These are phyloP conservation scores for Drosophila nr. fundita DNA, from an alignment of 2,888 invertebrate genomes.

Conservation along the genomic window DNA sequence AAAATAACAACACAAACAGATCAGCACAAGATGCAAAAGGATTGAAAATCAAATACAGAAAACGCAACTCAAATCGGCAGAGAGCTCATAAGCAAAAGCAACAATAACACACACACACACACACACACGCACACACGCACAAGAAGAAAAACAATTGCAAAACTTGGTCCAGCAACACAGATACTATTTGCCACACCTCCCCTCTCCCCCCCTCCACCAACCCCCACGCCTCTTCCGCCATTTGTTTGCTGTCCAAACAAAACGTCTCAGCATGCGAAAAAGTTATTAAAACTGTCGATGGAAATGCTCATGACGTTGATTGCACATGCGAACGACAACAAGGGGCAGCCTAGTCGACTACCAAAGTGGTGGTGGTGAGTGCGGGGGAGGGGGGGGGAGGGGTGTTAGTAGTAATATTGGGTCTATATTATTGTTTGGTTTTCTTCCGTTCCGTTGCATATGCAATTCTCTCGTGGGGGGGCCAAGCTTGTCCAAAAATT, in stretches of 20 bases:
- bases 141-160: slow-evolving; percentile 19
- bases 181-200: background rate
- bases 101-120: background rate
- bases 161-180: slow-evolving; percentile 41
- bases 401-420: background rate
- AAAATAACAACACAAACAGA: slow-evolving; percentile 43
- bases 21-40: slow-evolving; percentile 27
- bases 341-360: background rate
- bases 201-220: background rate
- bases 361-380: background rate
- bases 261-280: slow-evolving; percentile 61
- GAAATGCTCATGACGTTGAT: slow-evolving; percentile 63
- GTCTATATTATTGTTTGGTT: slow-evolving; percentile 35
- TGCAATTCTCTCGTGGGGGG: slow-evolving; percentile 23
- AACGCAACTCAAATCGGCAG: slow-evolving; percentile 1
- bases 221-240: background rate
- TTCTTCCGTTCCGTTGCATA: slow-evolving; percentile 27
- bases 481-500: slow-evolving; percentile 50
- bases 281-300: slow-evolving; percentile 77
- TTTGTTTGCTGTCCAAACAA: slow-evolving; percentile 58
- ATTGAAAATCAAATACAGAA: slow-evolving; percentile 27
- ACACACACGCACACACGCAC: too few relatives aligned
- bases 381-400: background rate
- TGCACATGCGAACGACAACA: slow-evolving; percentile 59
- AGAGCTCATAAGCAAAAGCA: slow-evolving; percentile 29